These are phyloP conservation scores for Cyprinodon diabolis DNA, from an alignment of 2,797 vertebrate genomes.

Conservation along the genomic window DNA sequence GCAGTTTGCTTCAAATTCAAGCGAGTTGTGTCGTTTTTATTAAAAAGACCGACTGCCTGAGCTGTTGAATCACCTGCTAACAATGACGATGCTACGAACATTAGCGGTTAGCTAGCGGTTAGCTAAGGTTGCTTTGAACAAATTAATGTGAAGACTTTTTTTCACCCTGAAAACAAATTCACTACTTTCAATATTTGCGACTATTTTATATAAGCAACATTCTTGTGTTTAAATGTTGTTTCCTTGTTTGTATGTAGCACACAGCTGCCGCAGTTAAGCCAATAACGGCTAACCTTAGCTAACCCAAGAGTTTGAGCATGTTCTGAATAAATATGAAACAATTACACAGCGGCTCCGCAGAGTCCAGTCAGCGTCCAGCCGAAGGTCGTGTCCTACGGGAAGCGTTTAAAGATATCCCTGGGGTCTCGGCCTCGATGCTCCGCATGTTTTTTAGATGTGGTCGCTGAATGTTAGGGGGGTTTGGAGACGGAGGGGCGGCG, in stretches of 20 bases:
- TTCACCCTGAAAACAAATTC: background rate
- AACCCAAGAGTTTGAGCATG: constrained; percentile 55
- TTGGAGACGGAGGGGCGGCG: constrained; percentile 60
- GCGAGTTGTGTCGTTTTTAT: background rate
- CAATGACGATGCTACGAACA: constrained; percentile 56
- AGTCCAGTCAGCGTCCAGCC: constrained; percentile 75
- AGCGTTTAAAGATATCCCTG: constrained; percentile 68
- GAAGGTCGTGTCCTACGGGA: constrained; percentile 71
- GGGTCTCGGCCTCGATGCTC: constrained; percentile 74
- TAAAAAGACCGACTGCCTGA: constrained; percentile 27
- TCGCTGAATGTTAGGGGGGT: constrained; percentile 62
- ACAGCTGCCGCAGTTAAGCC: constrained; percentile 48
- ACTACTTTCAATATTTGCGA: background rate
- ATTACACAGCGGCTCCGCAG: constrained; percentile 66
- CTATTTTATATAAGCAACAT: background rate
- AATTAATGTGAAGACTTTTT: background rate
- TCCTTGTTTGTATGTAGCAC: constrained; percentile 73
- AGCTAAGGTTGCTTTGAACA: background rate
- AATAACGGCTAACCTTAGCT: constrained; percentile 27
- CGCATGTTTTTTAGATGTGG: constrained; percentile 75
- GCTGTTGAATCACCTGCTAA: constrained; percentile 49
- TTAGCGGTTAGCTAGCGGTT: constrained; percentile 32
- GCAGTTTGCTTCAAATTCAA: background rate
- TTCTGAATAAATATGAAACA: constrained; percentile 42
- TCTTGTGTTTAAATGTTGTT: constrained; percentile 16